Percentiles rank a stretch among this genome's conserved stretches.
Conservation (phyloP, 23 tunicate genomes). For the Trididemnum clinides region DNA sequence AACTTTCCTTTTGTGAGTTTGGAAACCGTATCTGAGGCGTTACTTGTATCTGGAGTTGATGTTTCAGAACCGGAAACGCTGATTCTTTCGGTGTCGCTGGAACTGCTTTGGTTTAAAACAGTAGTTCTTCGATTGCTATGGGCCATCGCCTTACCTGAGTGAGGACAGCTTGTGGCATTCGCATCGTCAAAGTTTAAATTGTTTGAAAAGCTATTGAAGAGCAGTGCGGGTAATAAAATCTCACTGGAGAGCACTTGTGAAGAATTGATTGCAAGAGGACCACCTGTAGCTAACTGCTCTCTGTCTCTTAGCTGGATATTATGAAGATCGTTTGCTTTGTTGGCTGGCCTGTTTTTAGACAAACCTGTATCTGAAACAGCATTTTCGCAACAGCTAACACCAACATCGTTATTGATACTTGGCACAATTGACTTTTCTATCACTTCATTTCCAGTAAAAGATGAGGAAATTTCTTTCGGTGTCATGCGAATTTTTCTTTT, state of each 20-base stretch:
- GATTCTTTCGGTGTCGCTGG: background rate
- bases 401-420: background rate
- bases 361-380: background rate
- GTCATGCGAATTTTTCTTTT: background rate
- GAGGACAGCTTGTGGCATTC: background rate
- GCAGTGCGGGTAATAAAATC: constrained; percentile 44
- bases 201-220: background rate
- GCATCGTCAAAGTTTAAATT: background rate
- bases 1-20: constrained; percentile 24
- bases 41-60: background rate
- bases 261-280: constrained; percentile 36
- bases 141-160: background rate
- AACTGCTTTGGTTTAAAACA: background rate
- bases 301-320: constrained; percentile 7
- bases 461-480: background rate
- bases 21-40: background rate
- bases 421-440: background rate
- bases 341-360: background rate
- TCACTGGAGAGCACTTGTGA: constrained; percentile 52
- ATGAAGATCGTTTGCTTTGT: background rate
- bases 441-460: background rate
- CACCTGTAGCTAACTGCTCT: constrained; percentile 41
- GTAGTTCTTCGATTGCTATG: background rate
- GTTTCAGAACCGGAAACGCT: background rate
- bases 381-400: background rate